Evolutionary conservation across 2,888 invertebrate genomes (phyloP).

Genomic region (Tetranychus piercei): DNA sequence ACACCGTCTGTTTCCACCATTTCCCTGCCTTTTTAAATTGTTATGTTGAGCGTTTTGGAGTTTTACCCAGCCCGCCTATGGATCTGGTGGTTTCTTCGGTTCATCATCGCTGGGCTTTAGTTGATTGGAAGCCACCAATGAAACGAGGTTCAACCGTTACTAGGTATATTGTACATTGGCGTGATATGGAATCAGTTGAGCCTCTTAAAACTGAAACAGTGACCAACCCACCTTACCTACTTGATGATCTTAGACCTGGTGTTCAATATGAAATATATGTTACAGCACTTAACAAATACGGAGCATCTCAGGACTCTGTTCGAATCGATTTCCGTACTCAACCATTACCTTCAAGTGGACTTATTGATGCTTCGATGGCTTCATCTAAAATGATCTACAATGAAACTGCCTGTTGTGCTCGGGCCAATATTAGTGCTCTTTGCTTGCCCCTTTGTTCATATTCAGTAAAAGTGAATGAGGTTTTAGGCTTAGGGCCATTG

Average conservation of each 20-base stretch:
- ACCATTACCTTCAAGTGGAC: conserved; percentile 34
- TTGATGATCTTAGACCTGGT: conserved; percentile 53
- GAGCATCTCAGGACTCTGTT: conserved; percentile 54
- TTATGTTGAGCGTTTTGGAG: conserved; percentile 62
- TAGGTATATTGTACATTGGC: conserved; percentile 24
- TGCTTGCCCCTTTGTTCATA: conserved; percentile 55
- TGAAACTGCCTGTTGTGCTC: conserved; percentile 56
- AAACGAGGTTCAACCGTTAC: conserved; percentile 23
- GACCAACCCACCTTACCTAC: conserved; percentile 45
- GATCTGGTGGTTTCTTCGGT: conserved; percentile 49
- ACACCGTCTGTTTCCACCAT: conserved; percentile 63
- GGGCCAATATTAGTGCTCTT: conserved; percentile 43
- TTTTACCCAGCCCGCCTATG: conserved; percentile 53
- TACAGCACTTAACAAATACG: conserved; percentile 57
- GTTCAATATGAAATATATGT: conserved; percentile 42
- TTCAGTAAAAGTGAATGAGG: conserved; percentile 60
- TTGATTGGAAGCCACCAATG: conserved; percentile 56
- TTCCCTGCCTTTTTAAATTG: conserved; percentile 65
- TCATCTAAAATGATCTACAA: conserved; percentile 41
- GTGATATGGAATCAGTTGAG: conserved; percentile 18
- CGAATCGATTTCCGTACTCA: conserved; percentile 53
- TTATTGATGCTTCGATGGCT: conserved; percentile 39
- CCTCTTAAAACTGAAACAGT: conserved; percentile 22
- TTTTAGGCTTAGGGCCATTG: conserved; percentile 49
- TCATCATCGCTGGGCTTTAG: conserved; percentile 53